These are phyloP conservation scores for Apistogramma diplotaenia DNA, from an alignment of 2,113 vertebrate species.

Conservation along the genomic window DNA sequence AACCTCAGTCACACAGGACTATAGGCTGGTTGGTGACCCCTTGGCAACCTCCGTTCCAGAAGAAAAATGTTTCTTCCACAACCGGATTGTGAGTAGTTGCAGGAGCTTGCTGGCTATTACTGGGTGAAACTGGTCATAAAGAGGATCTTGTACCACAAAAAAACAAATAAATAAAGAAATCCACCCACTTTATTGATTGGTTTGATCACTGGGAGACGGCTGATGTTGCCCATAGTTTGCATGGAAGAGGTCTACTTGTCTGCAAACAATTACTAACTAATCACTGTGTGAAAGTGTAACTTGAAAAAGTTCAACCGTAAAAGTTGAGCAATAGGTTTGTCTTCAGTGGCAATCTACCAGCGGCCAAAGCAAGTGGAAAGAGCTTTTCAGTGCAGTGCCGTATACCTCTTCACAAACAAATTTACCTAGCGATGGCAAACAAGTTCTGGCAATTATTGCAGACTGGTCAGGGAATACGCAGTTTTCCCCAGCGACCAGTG, in stretches of 20 bases:
- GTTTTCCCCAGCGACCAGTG: too few relatives aligned
- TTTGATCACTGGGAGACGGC: background rate
- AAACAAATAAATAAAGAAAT: background rate
- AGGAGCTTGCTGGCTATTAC: too few relatives aligned
- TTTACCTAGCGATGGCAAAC: background rate
- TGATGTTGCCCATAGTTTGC: background rate
- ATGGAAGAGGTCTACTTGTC: background rate
- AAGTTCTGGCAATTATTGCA: too few relatives aligned
- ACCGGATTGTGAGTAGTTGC: too few relatives aligned
- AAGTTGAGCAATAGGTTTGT: background rate
- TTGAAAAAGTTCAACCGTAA: background rate
- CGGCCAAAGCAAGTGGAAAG: background rate
- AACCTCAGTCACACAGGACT: too few relatives aligned
- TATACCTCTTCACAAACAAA: too few relatives aligned
- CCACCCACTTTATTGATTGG: background rate
- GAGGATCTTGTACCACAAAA: background rate
- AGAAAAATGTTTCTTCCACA: background rate
- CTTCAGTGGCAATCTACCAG: background rate
- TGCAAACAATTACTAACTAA: background rate
- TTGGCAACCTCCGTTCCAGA: background rate
- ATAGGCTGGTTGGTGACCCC: background rate
- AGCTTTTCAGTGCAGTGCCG: background rate
- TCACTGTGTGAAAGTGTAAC: background rate
- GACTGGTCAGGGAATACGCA: too few relatives aligned
- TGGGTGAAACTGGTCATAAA: too few relatives aligned